phyloP scores from a whole-genome alignment of 1,140 invertebrate species.

The Ephestia elutella region DNA sequence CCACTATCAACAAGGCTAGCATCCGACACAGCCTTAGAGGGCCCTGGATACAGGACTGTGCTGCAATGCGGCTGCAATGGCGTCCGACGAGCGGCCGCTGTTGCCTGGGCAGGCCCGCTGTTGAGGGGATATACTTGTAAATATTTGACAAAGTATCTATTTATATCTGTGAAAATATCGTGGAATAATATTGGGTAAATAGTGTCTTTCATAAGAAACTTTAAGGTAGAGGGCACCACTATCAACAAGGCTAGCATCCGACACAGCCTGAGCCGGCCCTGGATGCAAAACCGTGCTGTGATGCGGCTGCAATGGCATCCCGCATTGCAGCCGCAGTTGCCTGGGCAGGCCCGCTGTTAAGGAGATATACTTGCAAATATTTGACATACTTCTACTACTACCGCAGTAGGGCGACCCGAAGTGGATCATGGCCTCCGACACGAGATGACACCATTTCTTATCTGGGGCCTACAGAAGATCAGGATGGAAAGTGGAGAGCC shows the following conservation, averaged over 20 bases:
- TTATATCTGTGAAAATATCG: too few species aligned
- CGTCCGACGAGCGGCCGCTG: conserved; percentile 15
- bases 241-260: conserved; percentile 79
- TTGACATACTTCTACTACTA: too few species aligned
- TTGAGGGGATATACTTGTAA: conserved; percentile 3
- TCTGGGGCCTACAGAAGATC: too few species aligned
- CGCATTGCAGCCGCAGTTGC: conserved; percentile 14
- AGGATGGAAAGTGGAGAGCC: too few species aligned
- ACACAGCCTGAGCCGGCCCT: conserved; percentile 76
- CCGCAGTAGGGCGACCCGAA: too few species aligned
- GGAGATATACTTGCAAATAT: neutral
- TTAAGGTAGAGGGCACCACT: conserved; percentile 78
- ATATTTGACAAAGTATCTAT: neutral
- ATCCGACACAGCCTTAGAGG: conserved; percentile 78
- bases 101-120: conserved; percentile 36
- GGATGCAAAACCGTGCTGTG: conserved; percentile 35
- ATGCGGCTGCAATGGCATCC: conserved; percentile 30
- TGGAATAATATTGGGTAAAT: too few species aligned
- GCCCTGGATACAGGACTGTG: conserved; percentile 51
- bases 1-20: conserved; percentile 77
- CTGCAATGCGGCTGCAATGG: conserved; percentile 30
- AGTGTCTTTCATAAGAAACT: too few species aligned
- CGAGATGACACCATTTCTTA: too few species aligned
- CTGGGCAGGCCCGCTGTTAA: conserved; percentile 35
- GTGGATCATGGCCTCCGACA: too few species aligned